A percentile compares a stretch with the other conserved stretches of the same genome.
Evolutionary conservation across 2,888 invertebrate genomes (phyloP).

Genomic region (Altica lythri): DNA sequence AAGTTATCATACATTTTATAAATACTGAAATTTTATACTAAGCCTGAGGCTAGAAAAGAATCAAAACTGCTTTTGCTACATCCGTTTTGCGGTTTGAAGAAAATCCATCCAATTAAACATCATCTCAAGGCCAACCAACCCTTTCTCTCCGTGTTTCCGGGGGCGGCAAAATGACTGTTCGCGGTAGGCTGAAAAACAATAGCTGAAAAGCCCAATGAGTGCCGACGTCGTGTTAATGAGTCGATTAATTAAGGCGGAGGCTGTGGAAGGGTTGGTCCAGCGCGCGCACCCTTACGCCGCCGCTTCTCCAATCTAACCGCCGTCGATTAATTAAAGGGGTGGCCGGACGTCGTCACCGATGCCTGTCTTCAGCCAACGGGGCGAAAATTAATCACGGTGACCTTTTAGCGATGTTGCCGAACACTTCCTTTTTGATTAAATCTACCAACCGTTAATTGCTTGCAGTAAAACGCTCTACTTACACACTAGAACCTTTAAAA

Average conservation of each 20-base stretch:
- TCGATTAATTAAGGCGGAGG: slow-evolving; percentile 55
- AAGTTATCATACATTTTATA: too few relatives aligned
- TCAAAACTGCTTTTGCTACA: slow-evolving; percentile 15
- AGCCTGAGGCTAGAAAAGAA: neutral
- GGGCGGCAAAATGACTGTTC: slow-evolving; percentile 10
- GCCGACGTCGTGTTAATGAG: slow-evolving; percentile 46
- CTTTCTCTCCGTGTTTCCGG: slow-evolving; percentile 21
- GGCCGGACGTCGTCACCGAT: slow-evolving; percentile 45
- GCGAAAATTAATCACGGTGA: slow-evolving; percentile 45
- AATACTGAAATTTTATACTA: too few relatives aligned
- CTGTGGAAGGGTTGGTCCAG: slow-evolving; percentile 56
- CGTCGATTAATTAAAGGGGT: slow-evolving; percentile 56
- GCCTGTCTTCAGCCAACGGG: slow-evolving; percentile 33
- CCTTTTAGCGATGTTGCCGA: slow-evolving; percentile 37
- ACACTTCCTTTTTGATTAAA: neutral
- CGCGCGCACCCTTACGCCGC: slow-evolving; percentile 58
- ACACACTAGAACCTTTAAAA: too few relatives aligned
- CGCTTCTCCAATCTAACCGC: slow-evolving; percentile 53
- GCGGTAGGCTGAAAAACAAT: slow-evolving; percentile 36
- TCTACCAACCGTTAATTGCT: too few relatives aligned
- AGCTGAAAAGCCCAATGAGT: slow-evolving; percentile 34
- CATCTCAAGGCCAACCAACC: slow-evolving; percentile 28
- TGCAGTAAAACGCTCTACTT: too few relatives aligned
- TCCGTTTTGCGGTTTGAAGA: slow-evolving; percentile 2
- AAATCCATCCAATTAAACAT: slow-evolving; percentile 29